Percentiles rank a stretch among this genome's conserved stretches.
These are phyloP conservation scores for Sinocyclocheilus maitianheensis DNA, from an alignment of 2,113 vertebrate species.

Conservation along the genomic window DNA sequence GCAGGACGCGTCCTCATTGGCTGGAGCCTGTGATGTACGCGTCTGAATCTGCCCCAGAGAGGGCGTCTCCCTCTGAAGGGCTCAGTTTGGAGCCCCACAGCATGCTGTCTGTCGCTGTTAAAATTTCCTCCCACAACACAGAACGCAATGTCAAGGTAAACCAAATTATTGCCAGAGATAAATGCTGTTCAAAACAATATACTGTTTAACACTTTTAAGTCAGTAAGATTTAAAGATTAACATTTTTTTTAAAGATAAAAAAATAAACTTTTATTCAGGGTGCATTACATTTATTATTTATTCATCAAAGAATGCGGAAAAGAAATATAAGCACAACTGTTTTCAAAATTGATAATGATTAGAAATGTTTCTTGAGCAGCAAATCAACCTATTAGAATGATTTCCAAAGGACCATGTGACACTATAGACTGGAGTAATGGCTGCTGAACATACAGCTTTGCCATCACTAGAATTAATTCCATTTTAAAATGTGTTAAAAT, in stretches of 20 bases:
- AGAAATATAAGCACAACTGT: neutral
- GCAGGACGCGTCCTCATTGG: constrained; percentile 87
- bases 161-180: neutral
- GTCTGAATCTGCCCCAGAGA: constrained; percentile 81
- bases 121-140: constrained; percentile 87
- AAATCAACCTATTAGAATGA: neutral
- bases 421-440: neutral
- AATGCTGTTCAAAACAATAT: neutral
- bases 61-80: constrained; percentile 78
- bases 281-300: neutral
- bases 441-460: neutral
- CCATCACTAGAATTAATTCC: neutral
- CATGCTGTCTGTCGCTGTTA: constrained; percentile 93
- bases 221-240: neutral
- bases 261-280: neutral
- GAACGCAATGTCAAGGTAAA: constrained; percentile 91
- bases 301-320: neutral
- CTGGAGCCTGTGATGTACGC: constrained; percentile 91
- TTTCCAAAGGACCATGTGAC: neutral
- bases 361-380: neutral
- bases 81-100: constrained; percentile 84
- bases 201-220: neutral
- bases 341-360: neutral
- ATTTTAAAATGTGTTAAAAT: no score
- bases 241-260: no score